These are phyloP conservation scores for Eugnorisma glareosa DNA, from an alignment of 2,888 invertebrate genomes.

Conservation along the genomic window DNA sequence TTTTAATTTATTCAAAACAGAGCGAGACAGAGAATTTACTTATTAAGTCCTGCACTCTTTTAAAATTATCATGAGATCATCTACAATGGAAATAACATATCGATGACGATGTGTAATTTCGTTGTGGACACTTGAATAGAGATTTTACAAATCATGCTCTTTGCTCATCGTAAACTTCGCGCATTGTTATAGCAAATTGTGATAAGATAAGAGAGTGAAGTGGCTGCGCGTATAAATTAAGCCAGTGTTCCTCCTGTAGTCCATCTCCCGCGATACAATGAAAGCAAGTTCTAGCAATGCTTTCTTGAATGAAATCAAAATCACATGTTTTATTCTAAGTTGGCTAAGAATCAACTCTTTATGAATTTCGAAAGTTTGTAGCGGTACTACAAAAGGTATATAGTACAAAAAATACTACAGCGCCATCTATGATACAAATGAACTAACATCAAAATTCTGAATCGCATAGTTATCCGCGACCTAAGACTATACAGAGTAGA, in stretches of 20 bases:
- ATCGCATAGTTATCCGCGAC: not conserved
- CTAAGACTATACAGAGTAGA: too few relatives aligned
- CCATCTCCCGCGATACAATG: not conserved
- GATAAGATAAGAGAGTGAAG: conserved; percentile 60
- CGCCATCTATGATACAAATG: not conserved
- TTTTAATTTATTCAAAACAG: conserved; percentile 16
- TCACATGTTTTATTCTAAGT: not conserved
- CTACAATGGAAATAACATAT: conserved; percentile 23
- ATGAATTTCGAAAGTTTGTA: not conserved
- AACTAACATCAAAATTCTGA: not conserved
- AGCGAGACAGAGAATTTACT: not conserved
- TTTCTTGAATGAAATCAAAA: not conserved
- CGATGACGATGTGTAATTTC: conserved; percentile 38
- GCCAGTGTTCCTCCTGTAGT: conserved; percentile 9
- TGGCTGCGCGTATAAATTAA: conserved; percentile 45
- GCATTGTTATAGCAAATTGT: conserved; percentile 42
- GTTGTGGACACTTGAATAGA: conserved; percentile 48
- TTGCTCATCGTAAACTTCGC: conserved; percentile 41
- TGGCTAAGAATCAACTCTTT: not conserved
- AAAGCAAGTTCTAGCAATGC: not conserved
- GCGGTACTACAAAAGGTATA: not conserved
- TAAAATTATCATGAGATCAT: conserved; percentile 28
- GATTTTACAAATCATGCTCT: conserved; percentile 53
- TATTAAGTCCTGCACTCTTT: not conserved
- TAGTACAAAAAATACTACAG: not conserved